A percentile compares a stretch with the other conserved stretches of the same genome.
phyloP scores from a whole-genome alignment of 1,140 invertebrate species.

The Drosophila varians region DNA sequence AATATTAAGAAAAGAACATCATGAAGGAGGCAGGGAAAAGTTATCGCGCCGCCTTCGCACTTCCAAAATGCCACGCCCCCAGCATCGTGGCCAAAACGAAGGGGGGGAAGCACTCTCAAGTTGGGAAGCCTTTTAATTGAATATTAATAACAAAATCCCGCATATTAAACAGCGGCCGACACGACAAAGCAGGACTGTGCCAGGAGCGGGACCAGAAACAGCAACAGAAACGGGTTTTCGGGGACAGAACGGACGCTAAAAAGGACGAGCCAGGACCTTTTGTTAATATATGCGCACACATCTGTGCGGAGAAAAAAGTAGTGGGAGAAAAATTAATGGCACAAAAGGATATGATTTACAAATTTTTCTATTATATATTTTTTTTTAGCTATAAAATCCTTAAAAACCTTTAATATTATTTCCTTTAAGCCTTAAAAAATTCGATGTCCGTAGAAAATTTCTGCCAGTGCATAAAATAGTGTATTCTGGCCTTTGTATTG shows the following conservation, averaged over 20 bases:
- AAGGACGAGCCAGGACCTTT: conserved; percentile 39
- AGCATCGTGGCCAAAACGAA: conserved; percentile 11
- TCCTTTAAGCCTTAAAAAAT: background rate
- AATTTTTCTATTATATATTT: background rate
- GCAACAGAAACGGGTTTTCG: conserved; percentile 14
- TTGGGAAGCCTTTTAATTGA: conserved; percentile 57
- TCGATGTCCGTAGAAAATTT: background rate
- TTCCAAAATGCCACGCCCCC: background rate
- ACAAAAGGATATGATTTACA: background rate
- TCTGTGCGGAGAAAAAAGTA: too few species aligned
- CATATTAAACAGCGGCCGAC: conserved; percentile 49
- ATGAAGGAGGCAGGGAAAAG: conserved; percentile 21
- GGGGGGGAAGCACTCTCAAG: conserved; percentile 13
- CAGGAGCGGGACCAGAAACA: conserved; percentile 27
- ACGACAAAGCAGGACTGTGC: conserved; percentile 38
- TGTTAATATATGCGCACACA: conserved; percentile 57
- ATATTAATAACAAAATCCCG: conserved; percentile 66
- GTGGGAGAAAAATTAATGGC: background rate
- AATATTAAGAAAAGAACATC: conserved; percentile 27
- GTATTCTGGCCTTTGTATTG: conserved; percentile 17
- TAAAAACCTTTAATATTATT: background rate
- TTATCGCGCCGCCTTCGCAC: conserved; percentile 27
- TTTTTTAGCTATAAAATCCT: background rate
- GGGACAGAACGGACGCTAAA: too few species aligned
- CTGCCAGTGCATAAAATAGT: conserved; percentile 1